These are phyloP conservation scores for Temnothorax rugatulus DNA, from an alignment of 2,888 invertebrate genomes.

Conservation along the genomic window DNA sequence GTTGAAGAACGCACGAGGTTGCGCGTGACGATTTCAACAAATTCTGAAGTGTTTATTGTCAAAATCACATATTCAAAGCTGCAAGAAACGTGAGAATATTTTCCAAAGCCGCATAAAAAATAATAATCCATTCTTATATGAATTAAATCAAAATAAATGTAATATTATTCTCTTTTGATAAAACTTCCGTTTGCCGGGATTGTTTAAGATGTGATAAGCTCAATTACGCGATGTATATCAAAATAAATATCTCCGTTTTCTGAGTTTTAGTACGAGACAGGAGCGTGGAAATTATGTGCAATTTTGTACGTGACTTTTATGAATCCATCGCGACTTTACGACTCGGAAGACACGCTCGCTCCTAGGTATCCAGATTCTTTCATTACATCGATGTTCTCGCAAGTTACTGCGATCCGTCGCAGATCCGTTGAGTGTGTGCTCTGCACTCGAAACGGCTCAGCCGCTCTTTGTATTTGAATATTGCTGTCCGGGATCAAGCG, in stretches of 20 bases:
- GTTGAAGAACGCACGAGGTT: neutral
- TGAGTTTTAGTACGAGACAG: neutral
- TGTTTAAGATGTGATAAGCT: neutral
- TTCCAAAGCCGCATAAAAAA: neutral
- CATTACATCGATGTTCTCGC: constrained; percentile 57
- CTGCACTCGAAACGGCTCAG: constrained; percentile 76
- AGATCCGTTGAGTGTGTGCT: constrained; percentile 77
- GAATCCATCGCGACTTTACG: neutral
- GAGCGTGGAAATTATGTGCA: neutral
- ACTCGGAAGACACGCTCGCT: neutral
- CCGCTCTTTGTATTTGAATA: constrained; percentile 77
- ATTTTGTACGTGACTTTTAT: constrained; percentile 1
- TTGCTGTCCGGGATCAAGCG: constrained; percentile 64
- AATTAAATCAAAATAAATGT: neutral
- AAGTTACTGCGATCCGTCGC: constrained; percentile 72
- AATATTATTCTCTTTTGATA: neutral
- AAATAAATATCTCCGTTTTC: neutral
- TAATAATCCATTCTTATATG: neutral
- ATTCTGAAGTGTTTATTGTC: constrained; percentile 14
- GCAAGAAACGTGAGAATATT: neutral
- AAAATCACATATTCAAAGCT: constrained; percentile 6
- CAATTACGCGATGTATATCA: neutral
- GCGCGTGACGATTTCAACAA: constrained; percentile 30
- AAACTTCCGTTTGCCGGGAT: neutral
- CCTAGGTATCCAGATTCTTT: constrained; percentile 34